Evolutionary conservation across 2,888 invertebrate species (phyloP), one percentile per base, ranked within the genome.

Genomic region (Eupithecia subfuscata): DNA sequence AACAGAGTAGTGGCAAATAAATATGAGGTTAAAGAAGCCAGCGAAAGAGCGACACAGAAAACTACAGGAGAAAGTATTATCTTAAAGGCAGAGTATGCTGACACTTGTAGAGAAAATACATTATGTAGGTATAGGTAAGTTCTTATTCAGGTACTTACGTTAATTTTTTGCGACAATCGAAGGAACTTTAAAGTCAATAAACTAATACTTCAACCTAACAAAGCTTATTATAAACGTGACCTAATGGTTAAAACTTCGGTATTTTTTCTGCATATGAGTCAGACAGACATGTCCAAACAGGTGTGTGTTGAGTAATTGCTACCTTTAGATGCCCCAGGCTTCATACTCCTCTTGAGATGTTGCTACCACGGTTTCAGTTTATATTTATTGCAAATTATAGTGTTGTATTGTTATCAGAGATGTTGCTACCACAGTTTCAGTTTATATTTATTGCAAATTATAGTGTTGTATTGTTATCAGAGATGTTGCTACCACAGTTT

Each of bases 231-330:
- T 69, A 79, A 77, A 74, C 75, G 80, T 81, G 82, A 80, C 73
- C 81, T 80, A 82, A 82, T 78, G 71, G 73, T 65, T 75, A 37
- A 70, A 78, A 75, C 71, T 68, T 73, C 65, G 71, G 60, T 68
- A 75, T 45, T 74, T 71, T 72, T 69, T 73, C 60, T 74, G 74
- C n/a, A 16, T 67, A 73, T 81, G 81, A 81, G 71, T 80, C 81
- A 81, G 64, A 37, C 22, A 56, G 37, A 70, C 74, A 74, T 52
- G 75, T 69, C 48, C 45, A 76, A 75, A 79, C 80, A 81, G 79
- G 78, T 81, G 81, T 78, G 8, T 69, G 80, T 79, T 75, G 78
- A 73, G 76, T 80, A 80, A 80, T 80, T 72, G 74, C 75, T 70
- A 70, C 63, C 64, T 79, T 78, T 68, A 2, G 30, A 65, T 43